Percentiles rank a stretch among this genome's conserved stretches.
These are phyloP conservation scores for Lagenorhynchus albirostris DNA, from an alignment of 2,113 vertebrate genomes.

Conservation along the genomic window DNA sequence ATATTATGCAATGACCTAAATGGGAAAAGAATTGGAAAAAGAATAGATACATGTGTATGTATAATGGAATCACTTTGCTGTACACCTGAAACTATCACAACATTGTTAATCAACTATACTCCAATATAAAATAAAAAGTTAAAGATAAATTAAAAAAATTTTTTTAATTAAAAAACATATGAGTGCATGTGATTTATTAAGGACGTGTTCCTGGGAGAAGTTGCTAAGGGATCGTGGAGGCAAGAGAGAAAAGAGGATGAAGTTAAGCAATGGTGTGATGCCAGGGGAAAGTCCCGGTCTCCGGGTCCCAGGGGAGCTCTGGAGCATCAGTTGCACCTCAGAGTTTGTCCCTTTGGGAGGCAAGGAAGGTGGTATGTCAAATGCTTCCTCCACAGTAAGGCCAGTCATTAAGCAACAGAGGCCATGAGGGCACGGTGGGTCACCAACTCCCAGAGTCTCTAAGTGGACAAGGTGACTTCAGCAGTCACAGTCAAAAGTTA, in stretches of 20 bases:
- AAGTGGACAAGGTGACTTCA: not conserved
- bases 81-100: no score
- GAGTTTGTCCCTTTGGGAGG: not conserved
- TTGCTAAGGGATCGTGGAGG: not conserved
- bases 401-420: not conserved
- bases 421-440: not conserved
- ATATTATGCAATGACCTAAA: no score
- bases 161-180: not conserved
- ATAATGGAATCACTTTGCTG: no score
- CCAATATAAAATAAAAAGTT: no score
- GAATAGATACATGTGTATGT: no score
- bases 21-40: no score
- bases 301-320: not conserved
- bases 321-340: accelerated
- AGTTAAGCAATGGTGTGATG: no score
- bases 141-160: no score
- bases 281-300: not conserved
- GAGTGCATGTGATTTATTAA: not conserved
- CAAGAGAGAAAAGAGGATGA: not conserved
- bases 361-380: not conserved
- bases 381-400: not conserved
- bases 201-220: not conserved
- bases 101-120: no score
- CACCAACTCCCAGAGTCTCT: not conserved
- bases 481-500: not conserved